A percentile compares a stretch with the other conserved stretches of the same genome.
Evolutionary conservation across 2,113 vertebrate genomes (phyloP).

Genomic region (Erythrolamprus reginae): DNA sequence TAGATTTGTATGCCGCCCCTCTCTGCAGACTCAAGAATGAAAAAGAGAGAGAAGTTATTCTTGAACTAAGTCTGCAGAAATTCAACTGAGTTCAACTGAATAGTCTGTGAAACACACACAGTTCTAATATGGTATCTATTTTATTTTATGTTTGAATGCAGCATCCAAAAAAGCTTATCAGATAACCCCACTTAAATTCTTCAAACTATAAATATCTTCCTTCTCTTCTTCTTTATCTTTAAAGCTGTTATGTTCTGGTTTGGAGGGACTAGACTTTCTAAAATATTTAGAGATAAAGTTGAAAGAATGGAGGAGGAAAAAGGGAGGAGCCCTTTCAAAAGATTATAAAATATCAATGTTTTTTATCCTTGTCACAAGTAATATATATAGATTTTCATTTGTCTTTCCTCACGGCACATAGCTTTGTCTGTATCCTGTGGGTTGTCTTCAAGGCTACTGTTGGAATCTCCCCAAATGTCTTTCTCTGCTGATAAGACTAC

Average conservation of each 20-base stretch:
- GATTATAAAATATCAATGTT: not conserved
- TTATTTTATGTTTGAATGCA: not conserved
- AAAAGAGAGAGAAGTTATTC: not conserved
- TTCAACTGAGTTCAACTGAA: not conserved
- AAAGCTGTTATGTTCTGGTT: not conserved
- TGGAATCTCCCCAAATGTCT: not conserved
- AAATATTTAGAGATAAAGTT: not conserved
- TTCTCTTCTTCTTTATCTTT: not conserved
- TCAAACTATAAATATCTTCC: not conserved
- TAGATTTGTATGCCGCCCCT: no score
- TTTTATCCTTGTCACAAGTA: not conserved
- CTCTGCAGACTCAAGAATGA: no score
- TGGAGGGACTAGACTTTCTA: not conserved
- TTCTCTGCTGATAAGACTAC: not conserved
- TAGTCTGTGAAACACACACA: not conserved
- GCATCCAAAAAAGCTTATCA: not conserved
- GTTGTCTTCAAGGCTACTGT: not conserved
- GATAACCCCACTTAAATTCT: not conserved
- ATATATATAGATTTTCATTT: not conserved
- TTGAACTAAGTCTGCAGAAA: not conserved
- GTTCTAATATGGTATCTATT: not conserved
- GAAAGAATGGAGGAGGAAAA: not conserved
- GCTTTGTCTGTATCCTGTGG: not conserved
- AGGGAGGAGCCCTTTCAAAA: not conserved
- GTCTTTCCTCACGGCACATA: not conserved